phyloP scores from a whole-genome alignment of 2,888 invertebrate species.

The Junonia oenone region DNA sequence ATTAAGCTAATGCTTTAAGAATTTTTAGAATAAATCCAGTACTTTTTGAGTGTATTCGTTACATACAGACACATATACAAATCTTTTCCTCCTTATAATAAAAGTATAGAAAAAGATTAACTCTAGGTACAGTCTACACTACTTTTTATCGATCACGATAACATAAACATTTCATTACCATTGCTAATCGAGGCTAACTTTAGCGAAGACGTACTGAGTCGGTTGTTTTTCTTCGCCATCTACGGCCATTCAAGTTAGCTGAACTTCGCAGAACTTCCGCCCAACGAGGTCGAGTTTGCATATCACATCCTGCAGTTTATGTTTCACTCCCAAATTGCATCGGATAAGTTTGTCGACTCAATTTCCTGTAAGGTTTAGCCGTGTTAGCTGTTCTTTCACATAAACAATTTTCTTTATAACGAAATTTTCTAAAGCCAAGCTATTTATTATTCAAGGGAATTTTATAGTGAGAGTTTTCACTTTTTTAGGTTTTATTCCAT shows the following conservation, averaged over 20 bases:
- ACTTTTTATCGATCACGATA: neutral
- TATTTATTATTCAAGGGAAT: neutral
- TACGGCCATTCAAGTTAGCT: slow-evolving; percentile 30
- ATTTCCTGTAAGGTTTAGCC: slow-evolving; percentile 2
- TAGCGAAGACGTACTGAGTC: neutral
- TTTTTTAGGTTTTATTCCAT: neutral
- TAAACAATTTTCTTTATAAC: neutral
- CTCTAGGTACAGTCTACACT: no score
- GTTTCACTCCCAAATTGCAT: slow-evolving; percentile 22
- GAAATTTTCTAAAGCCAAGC: neutral
- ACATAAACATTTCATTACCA: neutral
- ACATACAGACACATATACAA: no score
- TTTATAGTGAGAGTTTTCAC: neutral
- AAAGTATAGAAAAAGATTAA: no score
- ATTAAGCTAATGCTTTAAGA: no score
- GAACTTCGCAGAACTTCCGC: slow-evolving; percentile 34
- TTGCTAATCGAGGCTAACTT: neutral
- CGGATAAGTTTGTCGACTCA: slow-evolving; percentile 7
- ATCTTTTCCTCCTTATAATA: no score
- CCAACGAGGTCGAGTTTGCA: slow-evolving; percentile 39
- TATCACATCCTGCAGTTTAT: slow-evolving; percentile 32
- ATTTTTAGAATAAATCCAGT: no score
- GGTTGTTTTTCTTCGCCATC: slow-evolving; percentile 27
- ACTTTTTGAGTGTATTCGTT: no score
- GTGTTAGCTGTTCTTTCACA: neutral